Evolutionary conservation across 2,888 invertebrate species (phyloP).

Genomic region (Sycophila texana): DNA sequence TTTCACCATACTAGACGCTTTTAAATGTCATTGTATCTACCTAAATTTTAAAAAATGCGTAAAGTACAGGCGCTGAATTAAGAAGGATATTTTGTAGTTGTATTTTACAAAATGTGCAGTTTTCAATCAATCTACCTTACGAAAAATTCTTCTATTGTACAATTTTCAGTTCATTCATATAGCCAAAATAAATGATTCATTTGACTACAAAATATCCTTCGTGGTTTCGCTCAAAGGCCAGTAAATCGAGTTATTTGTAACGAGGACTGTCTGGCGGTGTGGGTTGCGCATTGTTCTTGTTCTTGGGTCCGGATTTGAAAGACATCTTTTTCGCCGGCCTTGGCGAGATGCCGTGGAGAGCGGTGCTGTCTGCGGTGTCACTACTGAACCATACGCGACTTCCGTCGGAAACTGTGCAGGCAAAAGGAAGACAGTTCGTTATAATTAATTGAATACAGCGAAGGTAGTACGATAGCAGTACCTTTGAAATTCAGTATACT

Average conservation of each 20-base stretch:
- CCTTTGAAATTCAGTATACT: conserved; percentile 42
- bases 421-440: background rate
- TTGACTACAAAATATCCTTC: background rate
- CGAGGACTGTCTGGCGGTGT: conserved; percentile 75
- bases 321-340: conserved; percentile 84
- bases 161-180: too few species aligned
- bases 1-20: conserved; percentile 13
- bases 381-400: conserved; percentile 79
- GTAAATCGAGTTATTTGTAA: conserved; percentile 67
- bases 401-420: conserved; percentile 70
- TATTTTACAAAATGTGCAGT: conserved; percentile 4
- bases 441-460: background rate
- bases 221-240: background rate
- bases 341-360: conserved; percentile 80
- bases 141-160: background rate
- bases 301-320: conserved; percentile 79
- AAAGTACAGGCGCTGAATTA: conserved; percentile 54
- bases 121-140: background rate
- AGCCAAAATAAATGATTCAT: background rate
- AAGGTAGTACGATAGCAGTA: conserved; percentile 42
- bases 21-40: conserved; percentile 17
- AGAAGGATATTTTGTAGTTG: conserved; percentile 9
- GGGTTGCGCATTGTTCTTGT: conserved; percentile 67
- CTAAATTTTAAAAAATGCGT: conserved; percentile 42
- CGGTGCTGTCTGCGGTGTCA: conserved; percentile 71